These are phyloP conservation scores for Zygothrica quintamaculata DNA, from an alignment of 2,888 invertebrate genomes.

Conservation along the genomic window DNA sequence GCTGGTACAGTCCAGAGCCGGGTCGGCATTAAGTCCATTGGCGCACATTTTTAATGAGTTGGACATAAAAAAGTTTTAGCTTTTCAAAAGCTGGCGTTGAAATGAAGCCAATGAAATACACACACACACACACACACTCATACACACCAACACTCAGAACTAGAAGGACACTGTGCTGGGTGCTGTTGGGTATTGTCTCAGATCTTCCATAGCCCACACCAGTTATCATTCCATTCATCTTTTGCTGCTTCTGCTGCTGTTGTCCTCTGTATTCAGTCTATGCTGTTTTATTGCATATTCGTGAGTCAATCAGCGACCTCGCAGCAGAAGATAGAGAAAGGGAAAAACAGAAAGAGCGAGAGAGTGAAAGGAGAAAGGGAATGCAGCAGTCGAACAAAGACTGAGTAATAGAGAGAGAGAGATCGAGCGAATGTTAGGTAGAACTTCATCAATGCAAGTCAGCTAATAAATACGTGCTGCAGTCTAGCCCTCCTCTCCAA, in stretches of 20 bases:
- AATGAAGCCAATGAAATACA: slow-evolving; percentile 66
- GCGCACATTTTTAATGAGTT: slow-evolving; percentile 80
- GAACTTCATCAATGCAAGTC: slow-evolving; percentile 73
- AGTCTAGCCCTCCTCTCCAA: slow-evolving; percentile 23
- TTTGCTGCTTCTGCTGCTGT: slow-evolving; percentile 36
- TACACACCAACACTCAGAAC: neutral
- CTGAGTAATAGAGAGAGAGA: neutral
- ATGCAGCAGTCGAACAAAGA: neutral
- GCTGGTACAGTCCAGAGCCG: slow-evolving; percentile 17
- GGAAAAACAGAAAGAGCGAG: neutral
- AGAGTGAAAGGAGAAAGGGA: neutral
- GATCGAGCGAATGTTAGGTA: slow-evolving; percentile 5
- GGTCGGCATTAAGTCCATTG: slow-evolving; percentile 66
- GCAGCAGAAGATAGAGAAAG: neutral
- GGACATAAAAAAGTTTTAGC: slow-evolving; percentile 79
- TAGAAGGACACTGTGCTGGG: neutral
- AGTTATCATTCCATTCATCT: slow-evolving; percentile 25
- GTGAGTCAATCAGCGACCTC: slow-evolving; percentile 79
- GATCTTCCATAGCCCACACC: slow-evolving; percentile 1
- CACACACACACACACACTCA: slow-evolving; percentile 2
- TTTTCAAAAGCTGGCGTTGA: slow-evolving; percentile 71
- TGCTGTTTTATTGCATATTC: slow-evolving; percentile 81
- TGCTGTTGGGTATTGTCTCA: slow-evolving; percentile 57
- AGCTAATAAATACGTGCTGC: slow-evolving; percentile 80
- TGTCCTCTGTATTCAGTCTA: slow-evolving; percentile 41